A percentile compares a stretch with the other conserved stretches of the same genome.
Conservation (phyloP, 2,113 vertebrate species). For the Gila orcuttii region DNA sequence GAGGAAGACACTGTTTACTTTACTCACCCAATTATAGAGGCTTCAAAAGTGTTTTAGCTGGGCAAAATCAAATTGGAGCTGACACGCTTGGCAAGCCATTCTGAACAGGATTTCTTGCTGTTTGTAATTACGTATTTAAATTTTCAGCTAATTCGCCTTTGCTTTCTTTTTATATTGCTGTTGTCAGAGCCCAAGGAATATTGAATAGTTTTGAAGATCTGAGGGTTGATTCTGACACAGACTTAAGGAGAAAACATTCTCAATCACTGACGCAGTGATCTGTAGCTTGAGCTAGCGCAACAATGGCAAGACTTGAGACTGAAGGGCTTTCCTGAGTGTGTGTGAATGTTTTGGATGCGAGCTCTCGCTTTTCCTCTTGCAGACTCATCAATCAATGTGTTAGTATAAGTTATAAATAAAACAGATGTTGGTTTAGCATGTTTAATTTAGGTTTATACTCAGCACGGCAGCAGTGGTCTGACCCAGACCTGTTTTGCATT, state of each 20-base stretch:
- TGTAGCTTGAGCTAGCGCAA: constrained; percentile 46
- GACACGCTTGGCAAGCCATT: constrained; percentile 81
- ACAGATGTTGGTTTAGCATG: constrained; percentile 59
- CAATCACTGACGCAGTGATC: constrained; percentile 54
- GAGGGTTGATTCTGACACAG: constrained; percentile 53
- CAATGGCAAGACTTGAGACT: constrained; percentile 41
- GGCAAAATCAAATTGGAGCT: constrained; percentile 80
- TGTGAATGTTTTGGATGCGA: neutral
- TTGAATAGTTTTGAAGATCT: constrained; percentile 56
- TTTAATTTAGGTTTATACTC: constrained; percentile 50
- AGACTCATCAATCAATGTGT: constrained; percentile 20
- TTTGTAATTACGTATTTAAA: constrained; percentile 82
- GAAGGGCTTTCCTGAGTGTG: constrained; percentile 33
- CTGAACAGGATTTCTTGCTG: constrained; percentile 77
- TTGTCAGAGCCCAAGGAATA: constrained; percentile 51
- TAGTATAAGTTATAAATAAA: constrained; percentile 31
- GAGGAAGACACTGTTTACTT: constrained; percentile 66
- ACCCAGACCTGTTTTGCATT: constrained; percentile 85
- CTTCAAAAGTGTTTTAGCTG: constrained; percentile 79
- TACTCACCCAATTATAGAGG: constrained; percentile 68
- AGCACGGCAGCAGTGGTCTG: constrained; percentile 66
- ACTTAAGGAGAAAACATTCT: constrained; percentile 49
- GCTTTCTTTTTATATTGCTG: constrained; percentile 32
- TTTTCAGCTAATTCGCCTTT: constrained; percentile 60
- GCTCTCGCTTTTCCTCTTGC: neutral